Evolutionary conservation across 2,888 invertebrate species (phyloP).

Genomic region (Junonia oenone): DNA sequence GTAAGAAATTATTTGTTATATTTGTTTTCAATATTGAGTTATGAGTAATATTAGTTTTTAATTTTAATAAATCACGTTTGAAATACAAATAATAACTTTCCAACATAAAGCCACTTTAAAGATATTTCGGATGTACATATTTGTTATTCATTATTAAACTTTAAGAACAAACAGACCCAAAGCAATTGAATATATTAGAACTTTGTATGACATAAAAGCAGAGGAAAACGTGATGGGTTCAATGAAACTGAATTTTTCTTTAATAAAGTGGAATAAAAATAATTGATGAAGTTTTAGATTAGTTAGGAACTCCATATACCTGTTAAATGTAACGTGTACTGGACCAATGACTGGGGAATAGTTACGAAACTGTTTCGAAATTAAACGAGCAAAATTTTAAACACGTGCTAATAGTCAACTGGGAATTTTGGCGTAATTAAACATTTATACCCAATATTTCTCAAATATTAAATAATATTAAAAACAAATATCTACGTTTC

Average conservation of each 20-base stretch:
- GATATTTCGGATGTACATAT: background rate
- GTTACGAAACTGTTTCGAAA: background rate
- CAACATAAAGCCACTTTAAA: background rate
- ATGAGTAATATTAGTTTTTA: no score
- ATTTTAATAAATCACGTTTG: background rate
- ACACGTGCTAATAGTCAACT: background rate
- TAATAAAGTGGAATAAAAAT: background rate
- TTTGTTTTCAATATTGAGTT: no score
- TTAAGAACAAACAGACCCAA: constrained; percentile 1
- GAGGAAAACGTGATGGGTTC: background rate
- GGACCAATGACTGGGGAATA: background rate
- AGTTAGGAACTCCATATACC: background rate
- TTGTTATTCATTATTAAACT: constrained; percentile 3
- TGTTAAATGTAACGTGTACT: background rate
- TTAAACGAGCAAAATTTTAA: background rate
- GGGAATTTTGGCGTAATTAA: background rate
- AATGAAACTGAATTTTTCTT: background rate
- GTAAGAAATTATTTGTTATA: constrained; percentile 66
- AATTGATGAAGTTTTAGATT: background rate
- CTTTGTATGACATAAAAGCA: background rate
- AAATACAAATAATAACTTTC: background rate
- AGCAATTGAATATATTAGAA: constrained; percentile 2
- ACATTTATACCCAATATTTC: background rate
- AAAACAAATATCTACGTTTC: no score
- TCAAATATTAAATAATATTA: no score